Percentiles rank a stretch among this genome's conserved stretches.
phyloP scores from a whole-genome alignment of 2,888 invertebrate species.

The Plagodis pulveraria region DNA sequence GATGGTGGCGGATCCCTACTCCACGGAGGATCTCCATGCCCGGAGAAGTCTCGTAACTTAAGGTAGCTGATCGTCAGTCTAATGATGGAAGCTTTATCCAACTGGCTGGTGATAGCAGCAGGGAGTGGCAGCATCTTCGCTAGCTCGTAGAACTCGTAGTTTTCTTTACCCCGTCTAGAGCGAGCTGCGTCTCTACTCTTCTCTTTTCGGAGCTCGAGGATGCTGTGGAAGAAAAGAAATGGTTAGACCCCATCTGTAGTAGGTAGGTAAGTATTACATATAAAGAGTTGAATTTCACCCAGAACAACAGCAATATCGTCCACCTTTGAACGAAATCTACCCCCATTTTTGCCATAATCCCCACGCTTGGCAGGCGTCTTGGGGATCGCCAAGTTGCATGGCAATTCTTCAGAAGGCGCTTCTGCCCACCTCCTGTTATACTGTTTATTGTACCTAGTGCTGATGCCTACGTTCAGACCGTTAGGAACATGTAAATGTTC shows the following conservation, averaged over 20 bases:
- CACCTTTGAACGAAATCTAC: too few relatives aligned
- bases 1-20: constrained; percentile 91
- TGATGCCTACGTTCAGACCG: too few relatives aligned
- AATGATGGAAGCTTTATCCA: constrained; percentile 98
- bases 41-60: constrained; percentile 96
- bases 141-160: constrained; percentile 98
- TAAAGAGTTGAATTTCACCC: too few relatives aligned
- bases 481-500: too few relatives aligned
- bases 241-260: constrained; percentile 43
- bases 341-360: too few relatives aligned
- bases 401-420: too few relatives aligned
- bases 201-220: constrained; percentile 96
- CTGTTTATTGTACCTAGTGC: too few relatives aligned
- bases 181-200: constrained; percentile 97
- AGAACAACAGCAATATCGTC: too few relatives aligned
- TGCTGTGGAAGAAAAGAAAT: constrained; percentile 87
- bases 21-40: constrained; percentile 98
- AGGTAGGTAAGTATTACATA: neutral
- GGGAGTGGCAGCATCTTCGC: constrained; percentile 97
- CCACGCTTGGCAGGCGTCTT: too few relatives aligned
- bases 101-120: constrained; percentile 96
- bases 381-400: too few relatives aligned
- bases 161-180: constrained; percentile 96
- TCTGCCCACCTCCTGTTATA: too few relatives aligned
- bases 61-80: constrained; percentile 98